A percentile compares a stretch with the other conserved stretches of the same genome.
These are phyloP conservation scores for Drosophila albomicans DNA, from an alignment of 1,140 invertebrate genomes.

Conservation along the genomic window DNA sequence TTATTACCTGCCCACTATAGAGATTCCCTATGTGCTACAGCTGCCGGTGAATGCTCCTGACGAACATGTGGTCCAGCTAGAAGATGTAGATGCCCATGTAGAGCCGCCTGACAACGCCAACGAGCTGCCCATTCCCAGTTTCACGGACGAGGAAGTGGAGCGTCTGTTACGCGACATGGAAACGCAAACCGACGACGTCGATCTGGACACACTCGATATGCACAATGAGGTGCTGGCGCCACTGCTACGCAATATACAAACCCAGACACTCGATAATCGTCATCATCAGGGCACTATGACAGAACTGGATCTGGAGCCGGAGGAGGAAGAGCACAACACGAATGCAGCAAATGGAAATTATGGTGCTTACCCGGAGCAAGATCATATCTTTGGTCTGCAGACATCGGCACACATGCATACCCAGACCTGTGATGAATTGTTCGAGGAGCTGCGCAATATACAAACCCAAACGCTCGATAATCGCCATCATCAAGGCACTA, in stretches of 20 bases:
- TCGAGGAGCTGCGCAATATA: conserved; percentile 45
- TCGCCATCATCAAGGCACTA: conserved; percentile 54
- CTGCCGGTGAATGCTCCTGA: conserved; percentile 15
- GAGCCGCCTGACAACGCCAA: not conserved
- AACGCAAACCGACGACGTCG: conserved; percentile 64
- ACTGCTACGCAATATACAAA: conserved; percentile 61
- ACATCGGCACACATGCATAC: conserved; percentile 87
- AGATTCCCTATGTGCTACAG: conserved; percentile 39
- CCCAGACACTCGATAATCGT: conserved; percentile 57
- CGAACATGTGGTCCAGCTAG: not conserved
- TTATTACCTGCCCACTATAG: conserved; percentile 40
- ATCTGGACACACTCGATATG: conserved; percentile 50
- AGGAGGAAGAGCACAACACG: not conserved
- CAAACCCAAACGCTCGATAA: conserved; percentile 64
- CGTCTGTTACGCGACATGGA: conserved; percentile 58
- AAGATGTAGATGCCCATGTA: not conserved
- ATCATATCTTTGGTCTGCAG: conserved; percentile 66
- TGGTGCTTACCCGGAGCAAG: conserved; percentile 45
- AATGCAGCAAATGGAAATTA: conserved; percentile 16
- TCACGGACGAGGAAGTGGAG: conserved; percentile 46
- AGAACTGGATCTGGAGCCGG: conserved; percentile 35
- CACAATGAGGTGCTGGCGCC: conserved; percentile 58
- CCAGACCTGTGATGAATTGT: conserved; percentile 86
- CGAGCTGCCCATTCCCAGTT: conserved; percentile 31
- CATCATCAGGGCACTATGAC: conserved; percentile 65